Base-by-base conservation (phyloP, 2,797 vertebrate species). In the Anguilla obscura region DNA sequence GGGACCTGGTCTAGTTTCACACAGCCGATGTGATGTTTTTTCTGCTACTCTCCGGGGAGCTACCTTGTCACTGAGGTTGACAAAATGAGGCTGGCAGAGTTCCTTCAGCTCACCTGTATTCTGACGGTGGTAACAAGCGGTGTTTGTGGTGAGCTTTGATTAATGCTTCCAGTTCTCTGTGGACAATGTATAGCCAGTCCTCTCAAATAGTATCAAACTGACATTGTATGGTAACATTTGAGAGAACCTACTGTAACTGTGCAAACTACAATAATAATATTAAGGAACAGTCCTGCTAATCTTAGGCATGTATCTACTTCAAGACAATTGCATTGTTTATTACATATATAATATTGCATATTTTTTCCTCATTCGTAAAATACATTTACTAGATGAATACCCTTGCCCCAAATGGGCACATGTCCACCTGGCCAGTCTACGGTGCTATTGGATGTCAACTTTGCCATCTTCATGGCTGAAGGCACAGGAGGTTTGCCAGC, bases 391-490 rank as follows among this genome's bases (percentile, higher is more conserved):
- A 96, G 96, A 91, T 88, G 91, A 92, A 50, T 16, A 21, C 48
- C 74, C 85, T 36, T 97, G 96, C 88, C 96, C 96, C 1, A 90
- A 90, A 71, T 95, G 95, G 18, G 91, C 92, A 27, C 93, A 9
- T 89, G 89, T 96, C 89, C 92, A 95, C 85, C 87, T 90, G 88
- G 87, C 71, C 86, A 92, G 91, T 86, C 86, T 91, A 85, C 92
- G 86, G 84, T 97, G 96, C 89, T 96, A 94, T 90, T 97, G 96
- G 96, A 93, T 96, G 16, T 93, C 94, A 82, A 89, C 89, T 9
- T 54, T 6, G 14, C 84, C 89, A 1, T 91, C 92, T 2, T 89
- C 94, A 0, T 95, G 94, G 95, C 86, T 87, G n/a, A 91, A 93
- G 60, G 95, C 94, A 0, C 92, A 0, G 86, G 87, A 45, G 2